phyloP scores from a whole-genome alignment of 2,113 vertebrate genomes.

The Eolophus roseicapilla region DNA sequence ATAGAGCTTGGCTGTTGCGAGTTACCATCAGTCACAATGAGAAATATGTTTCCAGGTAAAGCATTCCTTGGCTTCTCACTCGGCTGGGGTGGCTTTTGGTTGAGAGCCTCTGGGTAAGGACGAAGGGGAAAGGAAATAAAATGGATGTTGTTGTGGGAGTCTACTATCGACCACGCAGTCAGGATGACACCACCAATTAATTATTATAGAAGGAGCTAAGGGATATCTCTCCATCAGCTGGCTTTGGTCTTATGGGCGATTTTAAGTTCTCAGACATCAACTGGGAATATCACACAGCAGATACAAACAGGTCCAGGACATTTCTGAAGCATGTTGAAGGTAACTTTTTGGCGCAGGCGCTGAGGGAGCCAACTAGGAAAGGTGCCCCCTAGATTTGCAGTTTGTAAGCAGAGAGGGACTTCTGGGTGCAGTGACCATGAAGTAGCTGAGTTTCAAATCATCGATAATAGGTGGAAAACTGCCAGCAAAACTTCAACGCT shows the following conservation, averaged over 20 bases:
- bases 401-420: neutral
- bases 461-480: neutral
- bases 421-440: neutral
- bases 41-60: neutral
- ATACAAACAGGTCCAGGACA: neutral
- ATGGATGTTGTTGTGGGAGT: neutral
- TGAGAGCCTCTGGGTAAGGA: neutral
- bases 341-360: neutral
- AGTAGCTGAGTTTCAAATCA: neutral
- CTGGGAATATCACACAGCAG: neutral
- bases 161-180: neutral
- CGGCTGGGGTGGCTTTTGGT: neutral
- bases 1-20: neutral
- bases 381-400: neutral
- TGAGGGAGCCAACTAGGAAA: neutral
- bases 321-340: neutral
- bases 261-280: neutral
- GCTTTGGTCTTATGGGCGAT: neutral
- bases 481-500: neutral
- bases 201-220: neutral
- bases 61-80: neutral
- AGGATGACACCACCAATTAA: neutral
- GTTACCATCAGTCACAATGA: neutral
- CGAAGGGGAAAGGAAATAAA: neutral
- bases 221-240: neutral